These are phyloP conservation scores for Eristalis arbustorum DNA, from an alignment of 2,888 invertebrate genomes.

Conservation along the genomic window DNA sequence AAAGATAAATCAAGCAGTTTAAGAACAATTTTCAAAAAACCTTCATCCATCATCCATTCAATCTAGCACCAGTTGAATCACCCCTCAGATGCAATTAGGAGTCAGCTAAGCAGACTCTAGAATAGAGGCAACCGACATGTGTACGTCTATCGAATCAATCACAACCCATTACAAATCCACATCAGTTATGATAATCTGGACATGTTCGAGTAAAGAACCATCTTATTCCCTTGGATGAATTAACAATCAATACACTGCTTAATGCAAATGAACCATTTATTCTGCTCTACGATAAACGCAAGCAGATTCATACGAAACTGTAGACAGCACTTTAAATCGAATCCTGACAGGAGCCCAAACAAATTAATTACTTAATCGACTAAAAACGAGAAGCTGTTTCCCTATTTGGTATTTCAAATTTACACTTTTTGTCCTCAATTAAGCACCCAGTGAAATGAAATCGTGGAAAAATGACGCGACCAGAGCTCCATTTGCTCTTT, in stretches of 20 bases:
- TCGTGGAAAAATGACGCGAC: slow-evolving; percentile 2
- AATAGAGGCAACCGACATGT: no score
- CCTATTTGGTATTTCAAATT: slow-evolving; percentile 42
- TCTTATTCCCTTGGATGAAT: background rate
- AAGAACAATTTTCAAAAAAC: no score
- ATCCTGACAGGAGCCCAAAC: slow-evolving; percentile 17
- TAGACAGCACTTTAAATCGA: slow-evolving; percentile 5
- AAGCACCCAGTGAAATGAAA: slow-evolving; percentile 57
- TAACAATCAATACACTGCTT: background rate
- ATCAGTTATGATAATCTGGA: background rate
- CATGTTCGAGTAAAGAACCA: background rate
- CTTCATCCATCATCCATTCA: no score
- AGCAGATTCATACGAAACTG: background rate
- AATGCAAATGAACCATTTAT: background rate
- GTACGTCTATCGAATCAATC: slow-evolving; percentile 4
- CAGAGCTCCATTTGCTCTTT: slow-evolving; percentile 4
- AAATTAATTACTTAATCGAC: slow-evolving; percentile 49
- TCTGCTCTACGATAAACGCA: background rate
- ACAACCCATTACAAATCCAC: slow-evolving; percentile 6
- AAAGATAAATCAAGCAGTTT: no score
- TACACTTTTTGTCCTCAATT: slow-evolving; percentile 51
- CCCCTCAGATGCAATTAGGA: no score
- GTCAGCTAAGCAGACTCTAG: no score
- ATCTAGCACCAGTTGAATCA: no score
- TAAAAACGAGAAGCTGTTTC: slow-evolving; percentile 24